Base-by-base conservation (phyloP, 2,888 invertebrate genomes). In the Flexamia atlantica region DNA sequence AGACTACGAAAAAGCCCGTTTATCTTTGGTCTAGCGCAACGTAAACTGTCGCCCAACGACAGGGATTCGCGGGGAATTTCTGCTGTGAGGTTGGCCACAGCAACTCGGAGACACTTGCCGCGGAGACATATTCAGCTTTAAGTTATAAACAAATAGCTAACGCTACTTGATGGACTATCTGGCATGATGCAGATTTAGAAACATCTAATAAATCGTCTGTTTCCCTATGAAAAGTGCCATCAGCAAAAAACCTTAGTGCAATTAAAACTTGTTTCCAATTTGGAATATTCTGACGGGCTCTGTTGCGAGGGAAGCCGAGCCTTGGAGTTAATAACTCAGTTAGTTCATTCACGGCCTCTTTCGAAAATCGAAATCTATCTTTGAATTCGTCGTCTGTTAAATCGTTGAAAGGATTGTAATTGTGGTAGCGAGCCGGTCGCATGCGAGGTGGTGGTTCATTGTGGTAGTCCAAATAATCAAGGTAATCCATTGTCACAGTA, bases 191-290 rank as follows among this genome's bases (percentile, higher is more conserved):
- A 23, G 53, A 2, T 14, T 53, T 23, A 53, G 20, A 53, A n/a
- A 53, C 53, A 23, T 53, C 53, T 23, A 53, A 53, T 23, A 53
- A 53, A 10, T 53, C 53, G 20, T 23, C 53, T 7, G 53, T 53
- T 53, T 53, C 53, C 10, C 53, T n/a, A 53, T 53, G 53, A 53
- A 70, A 70, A 28, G 17, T 36, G 17, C 70, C 40, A 40, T 70
- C 70, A 70, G 70, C 70, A 70, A 70, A 70, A 30, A 70, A 70
- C 2, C 70, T 17, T 5, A 70, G 20, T 17, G 70, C 70, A 28
- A 70, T 12, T 40, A 70, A 70, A 30, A 70, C 70, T 40, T 70
- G 25, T 70, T 70, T 30, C 70, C 9, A 70, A 70, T 70, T 28
- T 70, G 70, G 70, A 40, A 70, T 70, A 30, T 9, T 3, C 7